Evolutionary conservation across 1,140 invertebrate genomes (phyloP), one percentile per base, ranked within the genome.

Genomic region (Chlorops oryzae): DNA sequence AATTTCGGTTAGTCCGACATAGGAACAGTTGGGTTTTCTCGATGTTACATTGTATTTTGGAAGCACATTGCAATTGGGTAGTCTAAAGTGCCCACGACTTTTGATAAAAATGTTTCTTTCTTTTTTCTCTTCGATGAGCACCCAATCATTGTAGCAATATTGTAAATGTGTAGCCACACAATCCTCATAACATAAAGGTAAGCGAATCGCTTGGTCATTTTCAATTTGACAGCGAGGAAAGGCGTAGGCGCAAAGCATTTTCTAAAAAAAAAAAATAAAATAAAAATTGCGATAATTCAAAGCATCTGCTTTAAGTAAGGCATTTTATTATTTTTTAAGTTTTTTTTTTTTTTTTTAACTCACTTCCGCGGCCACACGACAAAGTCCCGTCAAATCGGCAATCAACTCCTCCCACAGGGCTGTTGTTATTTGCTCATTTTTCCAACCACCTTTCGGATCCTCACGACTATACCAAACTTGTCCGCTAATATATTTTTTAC

Each of bases 121-220:
- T 68, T 91, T 93, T 68, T 92, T 90, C 58, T 90, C 88, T 74
- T 94, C 89, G 50, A 95, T 85, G 24, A 90, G 70, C 15, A 87
- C 84, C 92, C 92, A 96, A 63, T 95, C 87, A 62, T 88, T 89
- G 69, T 90, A 92, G 74, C 93, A 97, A 73, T 95, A 90, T 56
- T 91, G 80, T 63, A 90, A 81, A 63, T 85, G 84, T 5, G 94
- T 87, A 22, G 91, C 92, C 59, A 90, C 82, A 68, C 94, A 96
- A 65, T 95, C 92, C 79, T 96, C 91, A 59, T 88, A 90, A 76
- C 87, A 96, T 10, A 92, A 71, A 15, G 88, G 87, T 50, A 91
- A 72, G 34, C 77, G 80, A 24, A 78, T 66, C 17, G 73, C 71
- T 13, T 71, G 58, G 12, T 72, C 74, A 47, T 80, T 78, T 56